Conservation (phyloP, 1,140 invertebrate species). For the Belonocnema kinseyi region DNA sequence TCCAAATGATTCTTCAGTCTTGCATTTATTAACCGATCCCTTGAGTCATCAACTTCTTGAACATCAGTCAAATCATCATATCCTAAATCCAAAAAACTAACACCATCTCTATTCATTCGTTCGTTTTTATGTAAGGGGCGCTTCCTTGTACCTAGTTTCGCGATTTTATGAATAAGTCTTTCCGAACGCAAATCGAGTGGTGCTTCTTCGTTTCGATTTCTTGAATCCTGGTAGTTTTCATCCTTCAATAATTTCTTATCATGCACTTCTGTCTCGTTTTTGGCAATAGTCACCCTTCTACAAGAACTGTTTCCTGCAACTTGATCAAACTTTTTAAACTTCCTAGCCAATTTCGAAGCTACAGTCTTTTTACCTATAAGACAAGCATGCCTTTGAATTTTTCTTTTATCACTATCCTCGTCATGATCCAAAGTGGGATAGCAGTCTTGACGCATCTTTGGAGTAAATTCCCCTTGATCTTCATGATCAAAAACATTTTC, state of each 20-base stretch:
- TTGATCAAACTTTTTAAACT: neutral
- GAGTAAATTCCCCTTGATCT: neutral
- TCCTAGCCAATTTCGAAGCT: constrained; percentile 7
- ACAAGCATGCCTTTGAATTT: neutral
- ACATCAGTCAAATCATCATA: constrained; percentile 32
- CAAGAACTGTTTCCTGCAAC: neutral
- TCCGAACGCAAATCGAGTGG: neutral
- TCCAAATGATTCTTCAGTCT: constrained; percentile 58
- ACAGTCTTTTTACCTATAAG: neutral
- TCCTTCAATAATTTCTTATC: neutral
- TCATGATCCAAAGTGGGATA: neutral
- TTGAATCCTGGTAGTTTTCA: neutral
- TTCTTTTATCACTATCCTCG: neutral
- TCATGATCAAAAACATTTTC: constrained; percentile 6
- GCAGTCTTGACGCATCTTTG: neutral
- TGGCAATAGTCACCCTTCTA: neutral
- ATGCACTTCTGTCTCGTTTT: neutral
- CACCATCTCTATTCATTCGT: neutral
- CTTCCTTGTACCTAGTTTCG: neutral
- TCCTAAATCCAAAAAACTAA: constrained; percentile 2
- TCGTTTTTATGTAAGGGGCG: neutral
- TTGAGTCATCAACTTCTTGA: constrained; percentile 41
- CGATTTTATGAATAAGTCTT: neutral
- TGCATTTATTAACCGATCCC: constrained; percentile 52
- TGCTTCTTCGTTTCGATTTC: no score